phyloP scores from a whole-genome alignment of 2,888 invertebrate genomes.

The Amphipyra berbera region DNA sequence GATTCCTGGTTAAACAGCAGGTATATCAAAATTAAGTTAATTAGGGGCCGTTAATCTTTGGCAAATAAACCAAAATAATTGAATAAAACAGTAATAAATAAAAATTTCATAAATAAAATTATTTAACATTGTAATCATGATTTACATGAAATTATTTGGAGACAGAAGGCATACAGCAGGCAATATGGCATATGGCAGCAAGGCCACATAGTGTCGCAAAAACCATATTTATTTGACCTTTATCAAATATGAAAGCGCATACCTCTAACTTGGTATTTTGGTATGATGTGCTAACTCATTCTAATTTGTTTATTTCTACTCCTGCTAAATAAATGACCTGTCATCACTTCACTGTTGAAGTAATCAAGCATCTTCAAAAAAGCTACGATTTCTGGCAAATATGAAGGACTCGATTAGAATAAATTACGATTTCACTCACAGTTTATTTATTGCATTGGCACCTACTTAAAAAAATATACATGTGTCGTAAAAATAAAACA shows the following conservation, averaged over 20 bases:
- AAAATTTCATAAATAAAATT: too few relatives aligned
- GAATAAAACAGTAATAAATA: too few relatives aligned
- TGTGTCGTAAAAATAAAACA: too few relatives aligned
- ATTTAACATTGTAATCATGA: too few relatives aligned
- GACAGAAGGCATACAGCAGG: neutral
- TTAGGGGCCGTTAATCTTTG: too few relatives aligned
- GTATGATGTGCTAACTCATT: conserved; percentile 37
- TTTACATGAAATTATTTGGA: conserved; percentile 7
- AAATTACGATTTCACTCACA: too few relatives aligned
- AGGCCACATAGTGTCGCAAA: conserved; percentile 30
- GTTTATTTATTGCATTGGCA: too few relatives aligned
- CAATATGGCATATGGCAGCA: conserved; percentile 10
- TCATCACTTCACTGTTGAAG: conserved; percentile 9
- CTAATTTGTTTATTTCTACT: conserved; percentile 34
- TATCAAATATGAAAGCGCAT: conserved; percentile 41
- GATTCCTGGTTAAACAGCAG: too few relatives aligned
- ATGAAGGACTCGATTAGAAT: too few relatives aligned
- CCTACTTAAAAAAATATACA: too few relatives aligned
- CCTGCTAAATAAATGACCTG: conserved; percentile 32
- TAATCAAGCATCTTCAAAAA: conserved; percentile 15
- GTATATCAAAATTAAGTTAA: too few relatives aligned
- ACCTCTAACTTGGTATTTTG: conserved; percentile 24
- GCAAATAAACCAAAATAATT: too few relatives aligned
- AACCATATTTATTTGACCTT: conserved; percentile 41
- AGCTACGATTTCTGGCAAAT: neutral